Evolutionary conservation across 2,888 invertebrate genomes (phyloP), one percentile per base, ranked within the genome.

Genomic region (Monopis laevigella): DNA sequence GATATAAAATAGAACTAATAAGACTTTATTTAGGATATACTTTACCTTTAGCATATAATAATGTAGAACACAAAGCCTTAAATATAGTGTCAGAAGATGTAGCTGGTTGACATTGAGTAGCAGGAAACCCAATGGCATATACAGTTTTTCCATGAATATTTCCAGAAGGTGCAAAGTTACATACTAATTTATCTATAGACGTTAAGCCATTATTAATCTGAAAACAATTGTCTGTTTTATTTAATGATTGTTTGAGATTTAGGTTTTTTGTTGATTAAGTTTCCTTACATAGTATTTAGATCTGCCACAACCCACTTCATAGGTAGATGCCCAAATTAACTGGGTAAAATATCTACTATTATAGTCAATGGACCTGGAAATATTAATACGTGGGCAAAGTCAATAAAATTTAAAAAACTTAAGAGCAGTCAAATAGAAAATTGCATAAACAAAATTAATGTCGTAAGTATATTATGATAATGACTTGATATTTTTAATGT

Each of bases 291-390:
- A 58, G 48, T 78, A 80, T 45, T 58, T 72, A 1, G 63, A 65
- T 57, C 58, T 67, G 2, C 77, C 78, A 47, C 78, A 80, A 17
- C 78, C 78, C 2, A 80, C 67, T 34, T 53, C 49, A 40, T 62
- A 57, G 2, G 73, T 71, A 11, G 69, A 62, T 7, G 72, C 75
- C 78, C 78, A 80, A 46, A 78, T 66, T 48, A 80, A 53, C 54
- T 78, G 78, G 8, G 74, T 74, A 41, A 78, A 75, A 48, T 66
- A 57, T 57, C 59, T 14, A 66, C 36, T 58, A 39, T 54, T 58
- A 24, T 45, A 45, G 43, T 67, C 61, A 14, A 41, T 49, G 8
- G 67, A 56, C 43, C 71, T 71, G 57, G 42, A 59, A 65, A 12
- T 43, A 45, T 27, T 51, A n/a, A n/a, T n/a, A n/a, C n/a, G n/a